Conservation (phyloP, 2,113 vertebrate genomes). For the Australoheros scitulus region DNA sequence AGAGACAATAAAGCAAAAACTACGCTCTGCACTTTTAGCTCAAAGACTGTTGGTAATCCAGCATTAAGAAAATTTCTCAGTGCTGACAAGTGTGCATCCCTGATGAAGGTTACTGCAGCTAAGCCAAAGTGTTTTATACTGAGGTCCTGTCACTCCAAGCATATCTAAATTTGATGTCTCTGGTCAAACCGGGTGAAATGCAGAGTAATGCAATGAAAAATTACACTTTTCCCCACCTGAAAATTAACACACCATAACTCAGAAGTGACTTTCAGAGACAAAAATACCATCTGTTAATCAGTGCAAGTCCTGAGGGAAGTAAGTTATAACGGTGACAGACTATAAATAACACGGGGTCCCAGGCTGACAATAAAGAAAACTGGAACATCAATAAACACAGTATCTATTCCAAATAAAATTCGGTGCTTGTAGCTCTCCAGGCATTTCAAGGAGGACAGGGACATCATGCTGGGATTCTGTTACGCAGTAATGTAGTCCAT, state of each 20-base stretch:
- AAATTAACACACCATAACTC: slow-evolving; percentile 1
- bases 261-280: slow-evolving; percentile 42
- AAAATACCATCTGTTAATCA: slow-evolving; percentile 52
- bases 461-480: slow-evolving; percentile 40
- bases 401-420: slow-evolving; percentile 40
- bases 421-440: slow-evolving; percentile 15
- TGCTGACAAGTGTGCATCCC: neutral
- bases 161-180: neutral
- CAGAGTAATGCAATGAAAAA: neutral
- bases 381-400: slow-evolving; percentile 49
- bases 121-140: neutral
- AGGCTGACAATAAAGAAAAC: slow-evolving; percentile 42
- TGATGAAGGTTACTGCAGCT: neutral
- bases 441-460: slow-evolving; percentile 34
- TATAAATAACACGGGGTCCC: slow-evolving; percentile 48
- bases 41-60: neutral
- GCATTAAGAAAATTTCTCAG: neutral
- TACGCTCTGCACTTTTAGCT: neutral
- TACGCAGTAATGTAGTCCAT: slow-evolving; percentile 37
- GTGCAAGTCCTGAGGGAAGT: slow-evolving; percentile 26
- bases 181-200: neutral
- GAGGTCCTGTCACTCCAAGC: neutral
- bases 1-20: slow-evolving; percentile 12
- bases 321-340: slow-evolving; percentile 29
- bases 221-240: neutral